Evolutionary conservation across 2,113 vertebrate species (phyloP).

Genomic region (Eulemur macaco): DNA sequence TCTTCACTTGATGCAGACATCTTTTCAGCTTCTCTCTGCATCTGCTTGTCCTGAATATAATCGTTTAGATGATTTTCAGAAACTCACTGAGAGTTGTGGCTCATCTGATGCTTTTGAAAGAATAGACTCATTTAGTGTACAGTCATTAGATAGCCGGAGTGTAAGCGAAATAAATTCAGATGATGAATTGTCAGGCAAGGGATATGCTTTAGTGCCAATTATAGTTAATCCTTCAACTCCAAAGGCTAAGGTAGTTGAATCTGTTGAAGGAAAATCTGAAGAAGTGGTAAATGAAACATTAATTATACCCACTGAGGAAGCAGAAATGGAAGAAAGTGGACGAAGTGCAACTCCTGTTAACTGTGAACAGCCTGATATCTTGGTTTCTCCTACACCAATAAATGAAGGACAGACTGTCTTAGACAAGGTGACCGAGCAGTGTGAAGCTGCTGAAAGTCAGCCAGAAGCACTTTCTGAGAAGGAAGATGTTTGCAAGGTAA

Average conservation of each 20-base stretch:
- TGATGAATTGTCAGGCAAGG: conserved; percentile 93
- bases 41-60: conserved; percentile 94
- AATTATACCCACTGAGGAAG: conserved; percentile 89
- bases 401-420: conserved; percentile 64
- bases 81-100: conserved; percentile 95
- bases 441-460: conserved; percentile 80
- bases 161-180: conserved; percentile 99
- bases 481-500: conserved; percentile 93
- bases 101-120: conserved; percentile 98
- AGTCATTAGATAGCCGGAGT: conserved; percentile 97
- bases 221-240: conserved; percentile 81
- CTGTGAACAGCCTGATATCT: conserved; percentile 92
- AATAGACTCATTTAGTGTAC: conserved; percentile 97
- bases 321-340: conserved; percentile 97
- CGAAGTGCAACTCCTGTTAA: conserved; percentile 97
- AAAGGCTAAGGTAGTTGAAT: conserved; percentile 73
- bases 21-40: conserved; percentile 96
- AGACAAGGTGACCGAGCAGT: conserved; percentile 55
- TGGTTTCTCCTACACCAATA: conserved; percentile 80
- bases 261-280: conserved; percentile 76
- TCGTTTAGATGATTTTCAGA: conserved; percentile 94
- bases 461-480: conserved; percentile 85
- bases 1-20: conserved; percentile 97
- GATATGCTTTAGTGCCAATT: conserved; percentile 88
- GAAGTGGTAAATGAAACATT: conserved; percentile 81